Conservation (phyloP, 2,113 vertebrate species). For the Lepus americanus region DNA sequence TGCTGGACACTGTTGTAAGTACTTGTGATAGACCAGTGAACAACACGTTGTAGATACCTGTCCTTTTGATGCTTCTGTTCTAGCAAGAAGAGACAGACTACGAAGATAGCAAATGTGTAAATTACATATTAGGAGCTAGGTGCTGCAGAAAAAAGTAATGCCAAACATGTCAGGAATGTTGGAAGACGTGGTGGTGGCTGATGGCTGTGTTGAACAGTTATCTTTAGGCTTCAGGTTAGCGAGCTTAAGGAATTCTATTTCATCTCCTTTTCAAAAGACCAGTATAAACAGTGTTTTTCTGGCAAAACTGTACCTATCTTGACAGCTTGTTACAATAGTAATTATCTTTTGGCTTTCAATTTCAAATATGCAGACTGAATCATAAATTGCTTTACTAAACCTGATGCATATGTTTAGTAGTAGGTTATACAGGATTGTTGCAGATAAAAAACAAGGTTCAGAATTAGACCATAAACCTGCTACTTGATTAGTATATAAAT, state of each 20-base stretch:
- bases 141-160: not conserved
- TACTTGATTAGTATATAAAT: slow-evolving; percentile 49
- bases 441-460: slow-evolving; percentile 4
- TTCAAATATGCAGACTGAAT: slow-evolving; percentile 30
- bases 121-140: not conserved
- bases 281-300: slow-evolving; percentile 10
- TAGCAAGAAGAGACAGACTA: not conserved
- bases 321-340: slow-evolving; percentile 69
- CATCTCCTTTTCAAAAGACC: slow-evolving; percentile 45
- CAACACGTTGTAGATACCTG: not conserved
- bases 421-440: not conserved
- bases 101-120: not conserved
- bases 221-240: not conserved
- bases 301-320: slow-evolving; percentile 37
- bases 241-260: slow-evolving; percentile 65
- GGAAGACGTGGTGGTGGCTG: too few relatives aligned
- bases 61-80: not conserved
- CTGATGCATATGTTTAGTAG: not conserved
- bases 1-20: not conserved
- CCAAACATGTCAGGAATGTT: not conserved
- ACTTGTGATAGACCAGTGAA: not conserved
- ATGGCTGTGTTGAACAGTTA: not conserved
- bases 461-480: slow-evolving; percentile 27
- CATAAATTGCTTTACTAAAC: slow-evolving; percentile 15
- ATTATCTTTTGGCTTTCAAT: slow-evolving; percentile 47